phyloP scores from a whole-genome alignment of 2,797 vertebrate genomes.

The Alcedo atthis region DNA sequence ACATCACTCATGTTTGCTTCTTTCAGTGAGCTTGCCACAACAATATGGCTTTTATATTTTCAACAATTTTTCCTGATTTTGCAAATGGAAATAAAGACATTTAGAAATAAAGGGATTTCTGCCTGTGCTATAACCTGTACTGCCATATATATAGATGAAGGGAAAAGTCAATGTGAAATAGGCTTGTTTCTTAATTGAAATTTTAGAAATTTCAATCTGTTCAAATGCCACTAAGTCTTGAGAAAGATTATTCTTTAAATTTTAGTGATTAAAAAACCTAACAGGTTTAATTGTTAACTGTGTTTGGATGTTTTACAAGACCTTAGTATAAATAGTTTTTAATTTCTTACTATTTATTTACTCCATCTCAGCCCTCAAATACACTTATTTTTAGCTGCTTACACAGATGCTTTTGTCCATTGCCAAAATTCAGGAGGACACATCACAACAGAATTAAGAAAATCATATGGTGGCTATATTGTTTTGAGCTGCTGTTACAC shows the following conservation, averaged over 20 bases:
- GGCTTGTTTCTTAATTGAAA: not conserved
- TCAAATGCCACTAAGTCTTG: not conserved
- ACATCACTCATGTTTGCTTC: not conserved
- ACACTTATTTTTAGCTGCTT: not conserved
- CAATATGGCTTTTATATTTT: not conserved
- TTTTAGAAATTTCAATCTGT: not conserved
- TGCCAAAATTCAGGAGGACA: not conserved
- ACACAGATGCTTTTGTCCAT: not conserved
- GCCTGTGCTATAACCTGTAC: not conserved
- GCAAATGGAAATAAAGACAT: not conserved
- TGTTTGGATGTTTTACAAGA: not conserved
- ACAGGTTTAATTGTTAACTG: not conserved
- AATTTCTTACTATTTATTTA: not conserved
- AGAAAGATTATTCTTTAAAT: not conserved
- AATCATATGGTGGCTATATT: fast-evolving
- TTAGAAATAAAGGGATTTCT: not conserved
- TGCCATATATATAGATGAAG: not conserved
- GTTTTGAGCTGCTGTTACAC: not conserved
- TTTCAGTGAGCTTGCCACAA: not conserved
- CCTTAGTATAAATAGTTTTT: not conserved
- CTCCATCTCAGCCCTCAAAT: not conserved
- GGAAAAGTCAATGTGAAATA: not conserved
- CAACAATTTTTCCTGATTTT: not conserved
- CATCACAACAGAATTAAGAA: not conserved
- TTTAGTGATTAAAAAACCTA: not conserved